Conservation (phyloP, 2,797 vertebrate species). For the Uromys caudimaculatus region DNA sequence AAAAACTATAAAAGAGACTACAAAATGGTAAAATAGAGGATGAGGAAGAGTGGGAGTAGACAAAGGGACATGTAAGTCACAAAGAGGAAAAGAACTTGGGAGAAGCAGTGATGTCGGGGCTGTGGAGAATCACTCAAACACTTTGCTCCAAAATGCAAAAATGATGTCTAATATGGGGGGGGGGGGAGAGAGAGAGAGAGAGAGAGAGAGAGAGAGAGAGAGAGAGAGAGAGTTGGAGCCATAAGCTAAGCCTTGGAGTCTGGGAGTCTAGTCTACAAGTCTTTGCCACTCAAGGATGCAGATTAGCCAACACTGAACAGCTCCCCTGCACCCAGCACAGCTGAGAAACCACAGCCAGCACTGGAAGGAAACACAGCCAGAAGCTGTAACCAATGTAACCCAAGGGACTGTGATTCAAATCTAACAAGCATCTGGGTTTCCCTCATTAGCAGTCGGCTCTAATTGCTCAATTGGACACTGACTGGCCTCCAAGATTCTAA, state of each 20-base stretch:
- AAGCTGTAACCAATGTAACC: background rate
- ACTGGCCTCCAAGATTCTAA: background rate
- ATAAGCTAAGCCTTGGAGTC: too few relatives aligned
- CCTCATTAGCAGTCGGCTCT: background rate
- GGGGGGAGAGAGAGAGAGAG: background rate
- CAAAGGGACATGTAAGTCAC: background rate
- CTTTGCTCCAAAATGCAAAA: background rate
- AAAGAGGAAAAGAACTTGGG: background rate
- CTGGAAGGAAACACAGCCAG: background rate
- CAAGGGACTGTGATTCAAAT: background rate
- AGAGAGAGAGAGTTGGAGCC: background rate
- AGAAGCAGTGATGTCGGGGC: background rate
- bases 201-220: background rate
- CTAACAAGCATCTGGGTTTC: background rate
- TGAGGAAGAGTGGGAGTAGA: background rate
- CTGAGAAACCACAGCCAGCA: background rate
- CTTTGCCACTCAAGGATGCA: background rate
- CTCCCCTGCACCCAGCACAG: background rate
- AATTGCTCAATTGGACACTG: background rate
- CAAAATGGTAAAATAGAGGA: background rate
- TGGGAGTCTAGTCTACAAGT: background rate
- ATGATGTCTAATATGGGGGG: background rate
- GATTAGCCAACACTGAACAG: background rate
- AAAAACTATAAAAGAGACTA: background rate
- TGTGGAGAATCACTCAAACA: background rate